A percentile compares a stretch with the other conserved stretches of the same genome.
phyloP scores from a whole-genome alignment of 2,113 vertebrate species.

The Peucedramus taeniatus region DNA sequence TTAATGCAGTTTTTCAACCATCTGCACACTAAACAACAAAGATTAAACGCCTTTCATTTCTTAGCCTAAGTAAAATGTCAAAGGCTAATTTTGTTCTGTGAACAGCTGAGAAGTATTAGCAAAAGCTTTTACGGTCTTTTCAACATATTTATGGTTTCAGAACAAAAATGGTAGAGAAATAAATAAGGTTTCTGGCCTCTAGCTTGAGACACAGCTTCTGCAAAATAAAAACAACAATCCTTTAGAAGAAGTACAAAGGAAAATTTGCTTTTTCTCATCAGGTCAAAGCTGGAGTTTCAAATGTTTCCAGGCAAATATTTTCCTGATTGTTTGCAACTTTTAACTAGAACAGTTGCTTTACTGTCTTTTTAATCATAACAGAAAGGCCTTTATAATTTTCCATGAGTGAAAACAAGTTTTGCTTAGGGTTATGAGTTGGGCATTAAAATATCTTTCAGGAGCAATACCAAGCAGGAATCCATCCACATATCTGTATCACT shows the following conservation, averaged over 20 bases:
- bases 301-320: neutral
- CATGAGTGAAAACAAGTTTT: neutral
- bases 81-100: conserved; percentile 34
- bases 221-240: neutral
- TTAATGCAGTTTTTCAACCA: conserved; percentile 29
- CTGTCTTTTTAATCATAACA: neutral
- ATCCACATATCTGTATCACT: neutral
- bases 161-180: neutral
- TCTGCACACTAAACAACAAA: neutral
- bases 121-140: neutral
- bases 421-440: neutral
- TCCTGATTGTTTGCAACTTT: neutral
- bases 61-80: conserved; percentile 24
- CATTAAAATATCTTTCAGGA: neutral
- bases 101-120: neutral
- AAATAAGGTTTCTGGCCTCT: neutral
- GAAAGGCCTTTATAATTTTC: neutral
- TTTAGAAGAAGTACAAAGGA: neutral
- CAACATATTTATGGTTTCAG: neutral
- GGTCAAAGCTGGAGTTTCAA: neutral
- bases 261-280: neutral
- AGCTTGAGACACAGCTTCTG: neutral
- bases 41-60: neutral
- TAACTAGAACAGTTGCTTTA: neutral
- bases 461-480: neutral